Conservation (phyloP, 2,888 invertebrate species). For the Nemotelus nigrinus region DNA sequence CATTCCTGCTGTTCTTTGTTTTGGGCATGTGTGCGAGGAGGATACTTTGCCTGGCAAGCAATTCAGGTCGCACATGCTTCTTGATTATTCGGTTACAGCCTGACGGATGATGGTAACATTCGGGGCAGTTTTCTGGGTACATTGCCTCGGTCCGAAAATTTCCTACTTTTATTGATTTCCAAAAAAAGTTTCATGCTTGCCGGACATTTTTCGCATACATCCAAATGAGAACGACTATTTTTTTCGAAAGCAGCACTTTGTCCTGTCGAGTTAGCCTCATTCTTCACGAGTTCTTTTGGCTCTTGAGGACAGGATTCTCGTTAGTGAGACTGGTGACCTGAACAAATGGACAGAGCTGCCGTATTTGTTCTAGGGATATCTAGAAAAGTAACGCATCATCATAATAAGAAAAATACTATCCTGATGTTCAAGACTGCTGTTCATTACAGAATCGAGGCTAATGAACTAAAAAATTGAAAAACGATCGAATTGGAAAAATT, state of each 20-base stretch:
- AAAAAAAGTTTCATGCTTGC: neutral
- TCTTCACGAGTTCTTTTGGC: neutral
- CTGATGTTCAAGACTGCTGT: too few relatives aligned
- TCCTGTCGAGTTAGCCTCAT: neutral
- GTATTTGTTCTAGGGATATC: too few relatives aligned
- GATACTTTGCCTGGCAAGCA: neutral
- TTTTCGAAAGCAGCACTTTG: neutral
- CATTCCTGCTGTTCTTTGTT: neutral
- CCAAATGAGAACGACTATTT: neutral
- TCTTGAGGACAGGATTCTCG: neutral
- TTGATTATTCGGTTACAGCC: neutral
- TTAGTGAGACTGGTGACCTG: neutral
- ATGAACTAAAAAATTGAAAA: too few relatives aligned
- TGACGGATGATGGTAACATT: neutral
- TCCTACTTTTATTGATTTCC: conserved; percentile 32
- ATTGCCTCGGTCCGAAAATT: neutral
- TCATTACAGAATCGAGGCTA: too few relatives aligned
- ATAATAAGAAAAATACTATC: too few relatives aligned
- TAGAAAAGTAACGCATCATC: too few relatives aligned
- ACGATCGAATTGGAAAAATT: too few relatives aligned
- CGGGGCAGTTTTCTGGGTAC: neutral
- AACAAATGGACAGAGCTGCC: too few relatives aligned
- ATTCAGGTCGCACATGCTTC: neutral
- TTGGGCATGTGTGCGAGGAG: neutral
- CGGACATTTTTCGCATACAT: conserved; percentile 25